Evolutionary conservation across 2,888 invertebrate genomes (phyloP).

Genomic region (Agonum fuliginosum): DNA sequence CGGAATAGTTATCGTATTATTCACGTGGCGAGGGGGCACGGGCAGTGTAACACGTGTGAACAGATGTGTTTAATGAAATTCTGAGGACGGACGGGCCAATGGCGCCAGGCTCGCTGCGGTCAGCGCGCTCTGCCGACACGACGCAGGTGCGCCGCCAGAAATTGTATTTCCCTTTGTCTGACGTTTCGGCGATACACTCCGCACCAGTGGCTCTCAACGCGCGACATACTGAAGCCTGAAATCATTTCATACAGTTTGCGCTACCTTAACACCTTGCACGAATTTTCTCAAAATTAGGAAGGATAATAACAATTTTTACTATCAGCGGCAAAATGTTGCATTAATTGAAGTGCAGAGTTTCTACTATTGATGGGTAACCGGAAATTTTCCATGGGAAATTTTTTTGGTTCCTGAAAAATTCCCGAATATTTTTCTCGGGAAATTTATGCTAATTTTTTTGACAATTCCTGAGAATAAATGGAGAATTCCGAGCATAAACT

Average conservation of each 20-base stretch:
- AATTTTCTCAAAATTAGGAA: too few species aligned
- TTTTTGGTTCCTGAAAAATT: too few species aligned
- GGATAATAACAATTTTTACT: too few species aligned
- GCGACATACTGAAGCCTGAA: not conserved
- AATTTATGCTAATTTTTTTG: too few species aligned
- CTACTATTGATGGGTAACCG: too few species aligned
- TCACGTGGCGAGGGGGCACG: slow-evolving; percentile 60
- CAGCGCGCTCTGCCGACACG: slow-evolving; percentile 62
- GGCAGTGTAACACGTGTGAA: slow-evolving; percentile 66
- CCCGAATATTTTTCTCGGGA: too few species aligned
- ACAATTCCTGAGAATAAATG: too few species aligned
- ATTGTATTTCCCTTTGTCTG: slow-evolving; percentile 60
- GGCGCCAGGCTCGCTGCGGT: slow-evolving; percentile 67
- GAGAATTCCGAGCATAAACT: too few species aligned
- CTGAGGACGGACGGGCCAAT: slow-evolving; percentile 65
- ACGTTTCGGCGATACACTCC: slow-evolving; percentile 53
- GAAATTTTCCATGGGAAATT: too few species aligned
- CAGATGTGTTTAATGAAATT: slow-evolving; percentile 68
- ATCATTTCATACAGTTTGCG: not conserved
- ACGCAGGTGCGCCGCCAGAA: slow-evolving; percentile 55
- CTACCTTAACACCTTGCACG: too few species aligned
- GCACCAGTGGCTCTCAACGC: not conserved
- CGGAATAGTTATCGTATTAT: slow-evolving; percentile 47
- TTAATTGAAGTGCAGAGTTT: too few species aligned
- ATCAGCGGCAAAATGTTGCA: too few species aligned